Percentiles rank a stretch among this genome's conserved stretches.
Evolutionary conservation across 1,140 invertebrate genomes (phyloP).

Genomic region (Microplitis demolitor): DNA sequence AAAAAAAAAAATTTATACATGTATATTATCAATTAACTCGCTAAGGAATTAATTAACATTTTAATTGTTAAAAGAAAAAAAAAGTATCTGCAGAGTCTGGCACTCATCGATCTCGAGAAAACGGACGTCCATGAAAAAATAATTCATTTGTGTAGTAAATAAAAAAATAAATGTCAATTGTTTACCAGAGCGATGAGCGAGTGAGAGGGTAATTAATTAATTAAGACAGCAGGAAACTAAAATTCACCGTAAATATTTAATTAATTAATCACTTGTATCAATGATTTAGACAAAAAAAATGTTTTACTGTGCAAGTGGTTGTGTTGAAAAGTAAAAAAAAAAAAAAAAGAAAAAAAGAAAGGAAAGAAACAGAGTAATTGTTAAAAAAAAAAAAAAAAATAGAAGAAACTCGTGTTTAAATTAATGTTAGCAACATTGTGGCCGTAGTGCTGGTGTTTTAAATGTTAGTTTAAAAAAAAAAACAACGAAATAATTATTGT

Average conservation of each 20-base stretch:
- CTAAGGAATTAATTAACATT: background rate
- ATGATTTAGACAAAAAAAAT: background rate
- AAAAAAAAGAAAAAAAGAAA: slow-evolving; percentile 17
- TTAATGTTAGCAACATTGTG: background rate
- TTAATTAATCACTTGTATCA: slow-evolving; percentile 28
- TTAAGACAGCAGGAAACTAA: background rate
- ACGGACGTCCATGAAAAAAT: background rate
- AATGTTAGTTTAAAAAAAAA: background rate
- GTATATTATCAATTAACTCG: background rate
- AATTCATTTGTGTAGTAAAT: background rate
- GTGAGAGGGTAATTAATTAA: background rate
- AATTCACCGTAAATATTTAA: background rate
- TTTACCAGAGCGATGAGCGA: background rate
- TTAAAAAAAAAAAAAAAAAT: slow-evolving; percentile 6
- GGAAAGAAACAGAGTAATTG: background rate
- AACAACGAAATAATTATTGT: no score
- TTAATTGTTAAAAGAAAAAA: slow-evolving; percentile 2
- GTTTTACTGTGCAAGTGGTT: slow-evolving; percentile 21
- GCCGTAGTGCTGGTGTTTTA: slow-evolving; percentile 17
- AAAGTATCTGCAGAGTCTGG: slow-evolving; percentile 5
- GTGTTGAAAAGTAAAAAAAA: slow-evolving; percentile 24
- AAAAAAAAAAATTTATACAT: slow-evolving; percentile 3
- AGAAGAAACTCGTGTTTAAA: slow-evolving; percentile 1
- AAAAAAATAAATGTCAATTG: background rate
- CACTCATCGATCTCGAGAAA: background rate